Base-by-base conservation (phyloP, 1,140 invertebrate species). In the Scylla paramamosain region DNA sequence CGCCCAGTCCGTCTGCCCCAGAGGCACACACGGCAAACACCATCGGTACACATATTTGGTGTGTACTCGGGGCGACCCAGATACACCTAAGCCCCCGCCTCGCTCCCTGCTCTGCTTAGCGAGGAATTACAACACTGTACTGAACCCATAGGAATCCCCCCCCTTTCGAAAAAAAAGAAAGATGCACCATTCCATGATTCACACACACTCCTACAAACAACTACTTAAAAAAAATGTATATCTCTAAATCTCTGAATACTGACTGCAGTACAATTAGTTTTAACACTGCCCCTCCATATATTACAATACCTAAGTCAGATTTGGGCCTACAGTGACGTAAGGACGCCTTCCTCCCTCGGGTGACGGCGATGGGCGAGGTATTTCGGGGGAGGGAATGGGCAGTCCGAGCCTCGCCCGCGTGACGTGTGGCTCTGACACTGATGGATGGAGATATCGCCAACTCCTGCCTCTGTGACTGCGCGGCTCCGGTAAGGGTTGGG, bases 401-500 rank as follows among this genome's bases (percentile, higher is more conserved):
- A 77, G 67, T 77, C 67, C 67, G 52, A 77, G 67, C 20, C 67
- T 77, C 67, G 67, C 67, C 67, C 67, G 67, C 67, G 67, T 77
- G 67, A 77, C 67, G 67, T 77, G 67, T 77, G 67, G 67, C 67
- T 77, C 67, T 88, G 45, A 88, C 31, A 32, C 86, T 46, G 45
- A 88, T 88, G 45, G 31, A 88, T 88, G 86, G 86, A 88, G 45
- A 46, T 88, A 77, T 77, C 67, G 67, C 67, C 67, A 77, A 77
- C 67, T 25, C 67, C 67, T 77, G 67, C 67, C 67, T 77, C 67
- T 77, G 67, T 77, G 67, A 77, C 67, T 77, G 67, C n/a, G 67
- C 67, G 67, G 67, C 67, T n/a, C 67, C 67, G 25, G 6, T 25
- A n/a, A 77, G 25, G 67, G 67, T 25, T 77, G 16, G 67, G 67